Percentiles rank a stretch among this genome's conserved stretches.
These are phyloP conservation scores for Sebastolobus altivelis DNA, from an alignment of 2,797 vertebrate genomes.

Conservation along the genomic window DNA sequence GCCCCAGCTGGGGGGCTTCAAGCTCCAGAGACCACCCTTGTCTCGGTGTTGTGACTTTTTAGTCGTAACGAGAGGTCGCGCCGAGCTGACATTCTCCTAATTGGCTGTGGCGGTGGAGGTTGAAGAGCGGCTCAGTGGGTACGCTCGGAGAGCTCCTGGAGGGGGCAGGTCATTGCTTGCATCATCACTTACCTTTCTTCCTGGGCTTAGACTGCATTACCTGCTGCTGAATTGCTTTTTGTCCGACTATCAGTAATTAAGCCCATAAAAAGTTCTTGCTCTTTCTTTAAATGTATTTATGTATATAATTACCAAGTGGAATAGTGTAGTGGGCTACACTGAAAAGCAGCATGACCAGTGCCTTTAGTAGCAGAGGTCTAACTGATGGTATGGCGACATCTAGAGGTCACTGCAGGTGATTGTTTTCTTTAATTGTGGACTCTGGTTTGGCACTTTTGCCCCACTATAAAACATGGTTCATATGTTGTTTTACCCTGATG, in stretches of 20 bases:
- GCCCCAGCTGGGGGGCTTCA: slow-evolving; percentile 47
- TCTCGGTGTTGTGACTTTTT: slow-evolving; percentile 73
- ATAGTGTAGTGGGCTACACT: not conserved
- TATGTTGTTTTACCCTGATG: not conserved
- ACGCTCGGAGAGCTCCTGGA: slow-evolving; percentile 64
- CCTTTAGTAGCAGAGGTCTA: not conserved
- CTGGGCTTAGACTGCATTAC: slow-evolving; percentile 30
- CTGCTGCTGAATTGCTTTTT: slow-evolving; percentile 2
- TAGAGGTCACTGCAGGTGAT: slow-evolving; percentile 33
- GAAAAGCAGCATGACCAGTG: not conserved
- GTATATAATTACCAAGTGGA: not conserved
- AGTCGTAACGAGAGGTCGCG: slow-evolving; percentile 71
- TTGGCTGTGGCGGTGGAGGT: slow-evolving; percentile 75
- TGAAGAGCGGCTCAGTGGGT: slow-evolving; percentile 72
- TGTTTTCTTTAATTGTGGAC: not conserved
- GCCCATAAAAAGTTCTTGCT: slow-evolving; percentile 11
- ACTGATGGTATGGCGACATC: slow-evolving; percentile 42
- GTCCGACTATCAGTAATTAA: slow-evolving; percentile 31
- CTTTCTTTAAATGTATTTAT: slow-evolving; percentile 25
- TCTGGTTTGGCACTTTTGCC: not conserved
- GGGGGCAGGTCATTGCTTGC: slow-evolving; percentile 59
- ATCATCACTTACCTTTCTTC: slow-evolving; percentile 54
- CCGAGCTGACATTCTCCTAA: slow-evolving; percentile 86
- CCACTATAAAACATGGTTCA: not conserved
- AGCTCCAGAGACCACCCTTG: slow-evolving; percentile 61